Conservation (phyloP, 2,113 vertebrate genomes). For the Cryptomyrus ogoouensis region DNA sequence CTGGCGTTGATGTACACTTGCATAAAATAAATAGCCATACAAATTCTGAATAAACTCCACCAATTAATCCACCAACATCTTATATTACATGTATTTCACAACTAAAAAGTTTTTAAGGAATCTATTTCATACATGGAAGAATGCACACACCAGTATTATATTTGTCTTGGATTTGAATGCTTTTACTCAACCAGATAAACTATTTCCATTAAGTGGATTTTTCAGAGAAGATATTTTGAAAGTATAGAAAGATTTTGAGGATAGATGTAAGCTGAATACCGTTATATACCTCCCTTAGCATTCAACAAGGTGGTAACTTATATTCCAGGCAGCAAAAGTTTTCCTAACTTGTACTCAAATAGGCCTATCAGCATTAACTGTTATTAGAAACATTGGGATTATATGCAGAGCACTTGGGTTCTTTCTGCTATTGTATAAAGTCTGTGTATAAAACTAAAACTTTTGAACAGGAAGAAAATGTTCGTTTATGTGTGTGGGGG, state of each 20-base stretch:
- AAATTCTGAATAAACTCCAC: neutral
- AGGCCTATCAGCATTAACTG: slow-evolving; percentile 22
- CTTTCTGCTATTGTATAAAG: slow-evolving; percentile 30
- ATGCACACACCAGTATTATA: slow-evolving; percentile 42
- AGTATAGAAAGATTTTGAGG: slow-evolving; percentile 70
- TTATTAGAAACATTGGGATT: slow-evolving; percentile 28
- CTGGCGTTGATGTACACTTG: neutral
- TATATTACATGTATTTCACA: neutral
- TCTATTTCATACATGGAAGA: slow-evolving; percentile 24
- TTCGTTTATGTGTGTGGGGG: neutral
- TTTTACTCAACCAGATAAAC: slow-evolving; percentile 60
- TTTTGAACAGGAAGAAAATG: neutral
- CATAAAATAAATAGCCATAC: neutral
- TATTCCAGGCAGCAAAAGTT: slow-evolving; percentile 35
- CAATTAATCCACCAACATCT: neutral
- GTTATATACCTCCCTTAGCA: slow-evolving; percentile 76
- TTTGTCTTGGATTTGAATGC: slow-evolving; percentile 59
- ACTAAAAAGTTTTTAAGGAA: neutral
- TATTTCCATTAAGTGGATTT: slow-evolving; percentile 77
- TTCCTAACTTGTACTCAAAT: slow-evolving; percentile 22
- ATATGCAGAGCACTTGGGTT: slow-evolving; percentile 13
- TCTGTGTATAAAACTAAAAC: neutral
- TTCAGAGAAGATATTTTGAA: slow-evolving; percentile 69
- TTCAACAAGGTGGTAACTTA: slow-evolving; percentile 81
- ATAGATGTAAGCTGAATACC: slow-evolving; percentile 65